Evolutionary conservation across 2,797 vertebrate genomes (phyloP), one percentile per base, ranked within the genome.

Genomic region (Enteromius viviparus): DNA sequence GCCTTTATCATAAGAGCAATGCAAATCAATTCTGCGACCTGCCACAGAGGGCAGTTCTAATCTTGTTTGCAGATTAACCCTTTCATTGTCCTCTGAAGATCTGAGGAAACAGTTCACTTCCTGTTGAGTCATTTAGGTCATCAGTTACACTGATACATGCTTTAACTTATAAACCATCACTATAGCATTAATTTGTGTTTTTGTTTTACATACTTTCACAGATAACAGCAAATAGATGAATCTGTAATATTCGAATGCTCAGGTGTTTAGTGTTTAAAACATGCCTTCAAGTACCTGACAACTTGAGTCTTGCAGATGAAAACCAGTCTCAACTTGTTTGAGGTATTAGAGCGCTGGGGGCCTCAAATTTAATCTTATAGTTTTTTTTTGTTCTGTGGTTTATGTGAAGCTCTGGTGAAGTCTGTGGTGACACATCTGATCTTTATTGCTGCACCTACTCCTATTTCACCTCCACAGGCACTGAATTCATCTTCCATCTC

Each of bases 401-500:
- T 51, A 34, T 60, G 23, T 4, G 19, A 71, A 71, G 66, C 21
- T 37, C 6, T 26, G 58, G 45, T 65, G 34, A 71, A 17, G 62
- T 82, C 23, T 58, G 3, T 49, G 42, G 17, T 55, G 45, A 80
- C 45, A 58, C 53, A 81, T 2, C 7, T 23, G 23, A 82, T 76
- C 21, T 29, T 55, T 10, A 58, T 64, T 64, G 12, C 19, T 42
- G 69, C 37, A 45, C 34, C 21, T 51, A 55, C 62, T 47, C 58
- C 64, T 29, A 26, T 19, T 51, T 81, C 19, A 85, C 62, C 2
- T 55, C 80, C 45, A 0, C 87, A 91, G 91, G 90, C 94, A 93
- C 66, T 90, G 92, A 92, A 15, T 94, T 94, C 76, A 78, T 93
- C 87, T 95, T 94, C 85, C 89, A 91, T 29, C 87, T 93, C 83